Percentiles rank a stretch among this genome's conserved stretches.
Conservation (phyloP, 2,888 invertebrate genomes). For the Tryphoninae sp. region DNA sequence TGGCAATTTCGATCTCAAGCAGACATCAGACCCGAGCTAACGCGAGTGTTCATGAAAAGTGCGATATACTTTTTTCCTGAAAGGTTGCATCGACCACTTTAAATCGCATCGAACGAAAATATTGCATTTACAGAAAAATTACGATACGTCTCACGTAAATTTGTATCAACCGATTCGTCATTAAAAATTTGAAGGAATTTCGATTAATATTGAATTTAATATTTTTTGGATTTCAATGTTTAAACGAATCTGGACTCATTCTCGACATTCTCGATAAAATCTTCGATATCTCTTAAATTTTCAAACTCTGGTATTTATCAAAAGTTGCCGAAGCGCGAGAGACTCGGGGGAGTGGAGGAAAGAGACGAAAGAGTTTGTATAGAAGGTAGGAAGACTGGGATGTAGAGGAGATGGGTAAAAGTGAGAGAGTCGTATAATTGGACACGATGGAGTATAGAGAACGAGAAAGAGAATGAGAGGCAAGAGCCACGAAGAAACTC, state of each 20-base stretch:
- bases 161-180: not conserved
- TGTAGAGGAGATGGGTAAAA: conserved; percentile 68
- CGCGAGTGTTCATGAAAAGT: conserved; percentile 38
- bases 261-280: conserved; percentile 18
- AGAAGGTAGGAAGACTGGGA: conserved; percentile 63
- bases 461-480: conserved; percentile 50
- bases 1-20: conserved; percentile 49
- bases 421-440: conserved; percentile 60
- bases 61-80: conserved; percentile 21
- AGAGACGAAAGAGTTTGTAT: conserved; percentile 25
- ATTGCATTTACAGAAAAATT: not conserved
- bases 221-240: not conserved
- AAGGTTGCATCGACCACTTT: not conserved
- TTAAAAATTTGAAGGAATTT: not conserved
- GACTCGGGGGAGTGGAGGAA: conserved; percentile 56
- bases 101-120: not conserved
- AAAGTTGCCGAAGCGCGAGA: conserved; percentile 74
- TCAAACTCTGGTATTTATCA: conserved; percentile 71
- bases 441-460: conserved; percentile 44
- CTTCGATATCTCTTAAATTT: conserved; percentile 37
- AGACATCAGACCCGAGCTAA: conserved; percentile 27
- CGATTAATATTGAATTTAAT: not conserved
- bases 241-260: not conserved
- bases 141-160: not conserved
- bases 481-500: conserved; percentile 65